These are phyloP conservation scores for Ochropleura leucogaster DNA, from an alignment of 2,888 invertebrate species.

Conservation along the genomic window DNA sequence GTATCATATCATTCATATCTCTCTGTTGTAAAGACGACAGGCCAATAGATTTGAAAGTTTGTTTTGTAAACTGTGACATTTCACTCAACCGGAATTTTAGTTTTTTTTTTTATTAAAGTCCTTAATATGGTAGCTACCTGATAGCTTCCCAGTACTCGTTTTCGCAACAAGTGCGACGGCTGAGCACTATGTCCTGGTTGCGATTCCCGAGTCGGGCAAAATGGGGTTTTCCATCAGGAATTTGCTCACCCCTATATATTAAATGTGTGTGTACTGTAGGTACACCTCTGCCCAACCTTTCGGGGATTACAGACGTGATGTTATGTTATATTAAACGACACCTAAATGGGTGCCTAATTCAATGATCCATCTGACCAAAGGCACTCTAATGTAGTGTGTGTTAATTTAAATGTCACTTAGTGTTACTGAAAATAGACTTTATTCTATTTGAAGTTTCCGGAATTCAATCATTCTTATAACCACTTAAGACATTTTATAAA, in stretches of 20 bases:
- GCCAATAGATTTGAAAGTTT: slow-evolving; percentile 5
- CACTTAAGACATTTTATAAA: not conserved
- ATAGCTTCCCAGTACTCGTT: not conserved
- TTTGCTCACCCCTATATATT: too few species aligned
- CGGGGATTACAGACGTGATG: too few species aligned
- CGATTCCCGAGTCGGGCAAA: too few species aligned
- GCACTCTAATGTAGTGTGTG: not conserved
- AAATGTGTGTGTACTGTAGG: too few species aligned
- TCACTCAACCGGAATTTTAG: not conserved
- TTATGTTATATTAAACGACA: not conserved
- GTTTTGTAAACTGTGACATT: not conserved
- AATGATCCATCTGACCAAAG: not conserved
- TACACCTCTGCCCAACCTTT: too few species aligned
- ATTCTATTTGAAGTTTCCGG: not conserved
- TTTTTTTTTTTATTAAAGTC: slow-evolving; percentile 4
- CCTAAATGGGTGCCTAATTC: not conserved
- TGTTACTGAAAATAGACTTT: not conserved
- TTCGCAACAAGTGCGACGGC: not conserved
- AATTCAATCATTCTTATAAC: not conserved
- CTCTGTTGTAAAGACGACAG: not conserved
- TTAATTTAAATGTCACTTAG: not conserved
- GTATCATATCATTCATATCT: too few species aligned
- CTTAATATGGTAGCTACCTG: not conserved
- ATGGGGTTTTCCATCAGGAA: too few species aligned
- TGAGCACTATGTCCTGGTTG: too few species aligned